Base-by-base conservation (phyloP, 2,113 vertebrate species). In the Scopus umbretta region DNA sequence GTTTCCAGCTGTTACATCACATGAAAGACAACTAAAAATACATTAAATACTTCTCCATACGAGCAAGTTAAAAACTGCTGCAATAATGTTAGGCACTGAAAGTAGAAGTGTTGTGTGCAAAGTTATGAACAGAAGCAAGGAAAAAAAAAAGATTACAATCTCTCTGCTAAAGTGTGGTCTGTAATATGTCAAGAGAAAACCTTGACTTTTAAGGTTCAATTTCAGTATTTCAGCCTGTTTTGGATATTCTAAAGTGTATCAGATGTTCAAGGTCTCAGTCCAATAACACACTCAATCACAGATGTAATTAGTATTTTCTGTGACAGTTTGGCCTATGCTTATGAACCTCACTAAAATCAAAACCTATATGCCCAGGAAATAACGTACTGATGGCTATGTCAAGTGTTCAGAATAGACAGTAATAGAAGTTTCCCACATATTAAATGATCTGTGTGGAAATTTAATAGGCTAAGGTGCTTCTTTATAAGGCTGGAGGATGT, bases 11-110 rank as follows among this genome's bases (percentile, higher is more conserved):
- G 88, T 87, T 94, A 92, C 85, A 83, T 96, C 95, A 96, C 90
- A 96, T 81, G 68, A 94, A 97, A 93, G 86, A 84, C 94, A 95
- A 96, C 94, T 96, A 92, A 97, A 97, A 97, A 96, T 96, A 96
- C 27, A 75, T 91, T 96, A 96, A 96, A 94, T 89, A 92, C 95
- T 96, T 96, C 95, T 96, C 92, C 96, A 96, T 93, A 78, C 72
- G 84, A 92, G 80, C 47, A 86, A 80, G 59, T 88, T 72, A 25
- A 83, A 92, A 95, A 59, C 34, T 63, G 34, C 38, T 78, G 47
- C 88, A 95, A 53, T 87, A 81, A 92, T 49, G 40, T 88, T 86
- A 74, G 53, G 52, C 40, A 38, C n/a, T 91, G 72, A 80, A 94
- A 91, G 88, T 67, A 92, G 25, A 84, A 81, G 30, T 38, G 29